These are phyloP conservation scores for Passer montanus DNA, from an alignment of 2,113 vertebrate genomes.

Conservation along the genomic window DNA sequence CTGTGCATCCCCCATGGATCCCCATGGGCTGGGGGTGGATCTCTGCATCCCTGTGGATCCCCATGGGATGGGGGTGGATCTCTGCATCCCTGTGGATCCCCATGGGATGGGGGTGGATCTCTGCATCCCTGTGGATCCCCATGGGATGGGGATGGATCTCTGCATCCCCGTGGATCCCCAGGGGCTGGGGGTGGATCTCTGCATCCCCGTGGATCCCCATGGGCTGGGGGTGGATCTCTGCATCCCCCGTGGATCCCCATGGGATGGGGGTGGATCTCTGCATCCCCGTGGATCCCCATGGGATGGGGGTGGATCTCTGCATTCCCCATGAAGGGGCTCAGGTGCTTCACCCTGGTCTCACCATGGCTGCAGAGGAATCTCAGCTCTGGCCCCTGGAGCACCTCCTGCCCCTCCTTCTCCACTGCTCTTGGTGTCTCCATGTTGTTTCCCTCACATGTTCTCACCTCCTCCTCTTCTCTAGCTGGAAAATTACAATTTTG, in stretches of 20 bases:
- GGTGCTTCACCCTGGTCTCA: neutral
- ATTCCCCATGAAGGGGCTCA: neutral
- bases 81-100: neutral
- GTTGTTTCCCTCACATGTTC: neutral
- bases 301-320: neutral
- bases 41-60: neutral
- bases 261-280: neutral
- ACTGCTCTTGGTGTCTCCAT: neutral
- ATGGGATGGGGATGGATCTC: neutral
- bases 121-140: neutral
- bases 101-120: neutral
- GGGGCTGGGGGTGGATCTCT: neutral
- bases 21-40: neutral
- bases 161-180: neutral
- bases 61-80: neutral
- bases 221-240: neutral
- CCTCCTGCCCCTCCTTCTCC: neutral
- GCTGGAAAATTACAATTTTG: neutral
- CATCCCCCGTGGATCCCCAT: neutral
- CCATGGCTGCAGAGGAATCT: rapidly evolving
- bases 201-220: neutral
- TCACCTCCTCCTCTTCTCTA: too few relatives aligned
- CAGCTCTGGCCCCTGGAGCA: rapidly evolving
- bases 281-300: neutral
- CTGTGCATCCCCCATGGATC: neutral